Base-by-base conservation (phyloP, 2,113 vertebrate genomes). In the Geococcyx californianus region DNA sequence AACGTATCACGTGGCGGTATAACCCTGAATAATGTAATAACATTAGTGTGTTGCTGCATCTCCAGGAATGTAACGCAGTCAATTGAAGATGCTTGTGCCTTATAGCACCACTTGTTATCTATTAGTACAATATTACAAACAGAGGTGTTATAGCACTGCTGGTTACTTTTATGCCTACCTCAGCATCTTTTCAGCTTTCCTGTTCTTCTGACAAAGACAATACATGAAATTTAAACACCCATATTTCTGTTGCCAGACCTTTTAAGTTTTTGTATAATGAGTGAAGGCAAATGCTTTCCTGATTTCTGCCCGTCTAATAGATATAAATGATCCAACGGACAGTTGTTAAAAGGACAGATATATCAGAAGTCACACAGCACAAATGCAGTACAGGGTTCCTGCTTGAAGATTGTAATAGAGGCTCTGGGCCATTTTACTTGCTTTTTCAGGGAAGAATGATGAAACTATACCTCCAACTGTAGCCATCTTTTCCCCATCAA, bases 401-500 rank as follows among this genome's bases (percentile, higher is more conserved):
- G 49, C 4, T 0, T 45, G 25, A 62, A 66, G 3, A 33, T 6
- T 54, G 3, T 54, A 51, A 77, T 24, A 25, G 20, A 70, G 34
- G 28, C 42, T 59, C 64, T 59, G 56, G 55, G 18, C 25, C 33
- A 25, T 34, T 20, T 23, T 56, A 26, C 72, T 93, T 96, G 95
- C 36, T 28, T 3, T 97, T 97, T 72, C 93, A 98, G 98, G 68
- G 10, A 17, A 87, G 34, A 23, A 94, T 0, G 18, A 11, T 0
- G 7, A 19, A 14, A 79, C 88, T 69, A 63, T 2, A 9, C 0
- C 1, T n/a, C 98, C 99, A 7, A 52, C 4, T 3, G 97, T 99
- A 52, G 33, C 77, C 9, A 31, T 99, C 82, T 96, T 99, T 26
- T 7, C 3, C 17, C 99, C 99, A 6, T 98, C 98, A 3, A 2